Evolutionary conservation across 2,888 invertebrate species (phyloP).

Genomic region (Monopis laevigella): DNA sequence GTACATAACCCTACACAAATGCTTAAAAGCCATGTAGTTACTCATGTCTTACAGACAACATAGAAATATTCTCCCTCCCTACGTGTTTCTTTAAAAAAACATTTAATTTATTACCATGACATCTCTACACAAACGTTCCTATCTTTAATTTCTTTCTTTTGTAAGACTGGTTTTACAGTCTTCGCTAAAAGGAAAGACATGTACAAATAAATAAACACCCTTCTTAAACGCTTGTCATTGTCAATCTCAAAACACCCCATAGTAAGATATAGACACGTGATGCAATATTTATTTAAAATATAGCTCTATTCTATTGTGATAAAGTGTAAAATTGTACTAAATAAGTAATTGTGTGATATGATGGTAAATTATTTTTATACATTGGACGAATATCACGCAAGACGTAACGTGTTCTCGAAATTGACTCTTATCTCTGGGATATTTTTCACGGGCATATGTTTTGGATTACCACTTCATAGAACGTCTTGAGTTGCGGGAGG

Average conservation of each 20-base stretch:
- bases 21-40: no score
- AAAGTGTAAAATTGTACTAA: not conserved
- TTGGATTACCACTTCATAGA: constrained; percentile 62
- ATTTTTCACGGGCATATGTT: constrained; percentile 59
- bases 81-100: not conserved
- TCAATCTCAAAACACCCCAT: constrained; percentile 38
- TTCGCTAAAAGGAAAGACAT: constrained; percentile 64
- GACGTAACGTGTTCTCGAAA: constrained; percentile 57
- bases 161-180: constrained; percentile 27
- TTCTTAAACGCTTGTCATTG: constrained; percentile 63
- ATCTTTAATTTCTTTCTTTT: constrained; percentile 59
- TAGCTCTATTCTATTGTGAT: not conserved
- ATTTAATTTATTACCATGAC: constrained; percentile 33
- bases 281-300: not conserved
- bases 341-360: not conserved
- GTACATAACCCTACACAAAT: no score
- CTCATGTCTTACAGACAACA: no score
- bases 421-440: constrained; percentile 51
- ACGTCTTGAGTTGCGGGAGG: constrained; percentile 24
- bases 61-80: no score
- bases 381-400: constrained; percentile 5
- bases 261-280: no score
- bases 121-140: constrained; percentile 24
- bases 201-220: constrained; percentile 60
- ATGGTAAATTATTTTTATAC: constrained; percentile 6